Percentiles rank a stretch among this genome's conserved stretches.
Evolutionary conservation across 2,888 invertebrate genomes (phyloP).

Genomic region (Melanostoma mellinum): DNA sequence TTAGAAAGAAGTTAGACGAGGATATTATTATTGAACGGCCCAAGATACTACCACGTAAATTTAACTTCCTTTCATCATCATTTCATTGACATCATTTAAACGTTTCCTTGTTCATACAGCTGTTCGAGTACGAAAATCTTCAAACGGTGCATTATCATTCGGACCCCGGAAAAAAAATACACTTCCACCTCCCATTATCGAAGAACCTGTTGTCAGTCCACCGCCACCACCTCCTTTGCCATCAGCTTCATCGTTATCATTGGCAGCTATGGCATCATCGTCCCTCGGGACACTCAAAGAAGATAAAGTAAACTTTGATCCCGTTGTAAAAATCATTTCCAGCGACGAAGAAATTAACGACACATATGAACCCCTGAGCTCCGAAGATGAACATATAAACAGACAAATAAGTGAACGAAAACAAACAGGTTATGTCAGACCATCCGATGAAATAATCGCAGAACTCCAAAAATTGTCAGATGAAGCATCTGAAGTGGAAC

Average conservation of each 20-base stretch:
- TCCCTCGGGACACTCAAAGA: constrained; percentile 31
- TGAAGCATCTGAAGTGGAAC: constrained; percentile 1
- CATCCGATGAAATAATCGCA: constrained; percentile 40
- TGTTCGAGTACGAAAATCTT: constrained; percentile 74
- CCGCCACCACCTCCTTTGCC: constrained; percentile 69
- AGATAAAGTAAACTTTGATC: constrained; percentile 37
- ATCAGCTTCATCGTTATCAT: constrained; percentile 52
- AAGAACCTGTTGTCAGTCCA: constrained; percentile 65
- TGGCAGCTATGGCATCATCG: constrained; percentile 39
- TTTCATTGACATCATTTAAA: not conserved
- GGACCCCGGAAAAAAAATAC: constrained; percentile 57
- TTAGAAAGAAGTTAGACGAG: constrained; percentile 79
- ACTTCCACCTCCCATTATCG: constrained; percentile 60
- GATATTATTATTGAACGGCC: constrained; percentile 77
- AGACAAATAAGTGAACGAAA: constrained; percentile 42
- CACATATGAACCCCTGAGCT: constrained; percentile 57
- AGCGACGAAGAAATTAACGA: constrained; percentile 45
- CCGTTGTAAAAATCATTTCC: constrained; percentile 26
- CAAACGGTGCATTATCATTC: constrained; percentile 64
- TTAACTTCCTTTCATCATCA: not conserved
- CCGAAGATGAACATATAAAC: constrained; percentile 37
- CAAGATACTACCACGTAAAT: constrained; percentile 78
- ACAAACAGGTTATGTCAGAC: constrained; percentile 76
- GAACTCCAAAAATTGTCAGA: constrained; percentile 31
- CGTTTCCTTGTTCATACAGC: constrained; percentile 64